Percentiles rank a stretch among this genome's conserved stretches.
phyloP scores from a whole-genome alignment of 2,113 vertebrate species.

The Cheilinus undulatus region DNA sequence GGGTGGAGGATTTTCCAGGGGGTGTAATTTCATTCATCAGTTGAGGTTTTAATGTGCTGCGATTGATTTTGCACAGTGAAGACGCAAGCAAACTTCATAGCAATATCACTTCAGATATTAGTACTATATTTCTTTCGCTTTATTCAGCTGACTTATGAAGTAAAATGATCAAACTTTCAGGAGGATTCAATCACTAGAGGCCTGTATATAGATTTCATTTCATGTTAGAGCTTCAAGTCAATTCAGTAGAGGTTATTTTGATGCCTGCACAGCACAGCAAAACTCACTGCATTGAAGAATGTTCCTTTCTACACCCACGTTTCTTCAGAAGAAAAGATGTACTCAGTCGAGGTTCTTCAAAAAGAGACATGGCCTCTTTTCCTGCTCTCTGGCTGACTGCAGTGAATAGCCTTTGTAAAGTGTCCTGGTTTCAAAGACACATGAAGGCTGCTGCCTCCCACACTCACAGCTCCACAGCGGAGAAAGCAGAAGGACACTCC shows the following conservation, averaged over 20 bases:
- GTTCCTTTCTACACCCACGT: slow-evolving; percentile 47
- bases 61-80: neutral
- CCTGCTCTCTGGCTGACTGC: slow-evolving; percentile 24
- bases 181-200: neutral
- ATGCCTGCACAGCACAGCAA: slow-evolving; percentile 24
- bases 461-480: slow-evolving; percentile 24
- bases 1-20: neutral
- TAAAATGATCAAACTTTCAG: neutral
- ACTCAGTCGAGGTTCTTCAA: slow-evolving; percentile 48
- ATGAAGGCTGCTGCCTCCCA: slow-evolving; percentile 63
- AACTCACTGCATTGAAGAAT: slow-evolving; percentile 33
- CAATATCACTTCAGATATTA: neutral
- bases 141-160: neutral
- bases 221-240: neutral
- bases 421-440: slow-evolving; percentile 49
- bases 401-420: slow-evolving; percentile 57
- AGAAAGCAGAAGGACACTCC: slow-evolving; percentile 39
- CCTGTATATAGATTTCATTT: neutral
- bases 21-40: neutral
- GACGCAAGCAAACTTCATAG: neutral
- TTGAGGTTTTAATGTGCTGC: neutral
- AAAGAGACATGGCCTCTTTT: slow-evolving; percentile 32
- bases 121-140: neutral
- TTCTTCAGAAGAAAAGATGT: slow-evolving; percentile 59
- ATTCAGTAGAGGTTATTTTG: slow-evolving; percentile 18